Percentiles rank a stretch among this genome's conserved stretches.
phyloP scores from a whole-genome alignment of 2,888 invertebrate genomes.

The Unio delphinus region DNA sequence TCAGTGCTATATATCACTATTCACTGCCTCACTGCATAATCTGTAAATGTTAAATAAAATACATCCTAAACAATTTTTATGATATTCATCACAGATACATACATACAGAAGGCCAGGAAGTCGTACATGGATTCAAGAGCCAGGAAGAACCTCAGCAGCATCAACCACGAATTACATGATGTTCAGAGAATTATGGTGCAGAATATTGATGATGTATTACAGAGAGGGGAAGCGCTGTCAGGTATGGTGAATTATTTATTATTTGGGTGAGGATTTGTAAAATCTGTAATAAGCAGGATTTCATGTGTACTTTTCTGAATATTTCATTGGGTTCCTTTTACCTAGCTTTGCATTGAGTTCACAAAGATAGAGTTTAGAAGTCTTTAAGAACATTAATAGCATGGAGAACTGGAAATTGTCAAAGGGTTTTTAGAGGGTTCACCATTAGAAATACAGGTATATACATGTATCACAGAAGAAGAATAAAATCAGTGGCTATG shows the following conservation, averaged over 20 bases:
- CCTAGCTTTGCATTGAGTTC: not conserved
- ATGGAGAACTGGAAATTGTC: no score
- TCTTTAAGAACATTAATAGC: no score
- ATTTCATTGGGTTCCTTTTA: not conserved
- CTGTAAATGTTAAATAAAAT: not conserved
- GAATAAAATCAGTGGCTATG: no score
- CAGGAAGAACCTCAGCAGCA: slow-evolving; percentile 87
- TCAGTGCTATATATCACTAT: no score
- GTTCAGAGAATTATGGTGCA: slow-evolving; percentile 99
- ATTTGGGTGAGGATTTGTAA: not conserved
- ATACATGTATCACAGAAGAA: no score
- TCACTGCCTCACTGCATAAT: not conserved
- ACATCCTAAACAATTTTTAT: no score
- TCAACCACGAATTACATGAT: slow-evolving; percentile 96
- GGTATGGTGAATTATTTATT: slow-evolving; percentile 57
- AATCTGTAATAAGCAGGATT: not conserved
- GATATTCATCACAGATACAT: slow-evolving; percentile 80
- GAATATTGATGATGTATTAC: slow-evolving; percentile 99
- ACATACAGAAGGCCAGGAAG: slow-evolving; percentile 96
- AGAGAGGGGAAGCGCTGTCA: slow-evolving; percentile 93
- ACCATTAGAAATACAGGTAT: no score
- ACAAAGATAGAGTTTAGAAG: no score
- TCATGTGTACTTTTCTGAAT: not conserved
- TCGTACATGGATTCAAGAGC: slow-evolving; percentile 90
- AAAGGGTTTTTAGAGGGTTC: no score